Percentiles rank a stretch among this genome's conserved stretches.
Conservation (phyloP, 2,797 vertebrate genomes). For the Todus mexicanus region DNA sequence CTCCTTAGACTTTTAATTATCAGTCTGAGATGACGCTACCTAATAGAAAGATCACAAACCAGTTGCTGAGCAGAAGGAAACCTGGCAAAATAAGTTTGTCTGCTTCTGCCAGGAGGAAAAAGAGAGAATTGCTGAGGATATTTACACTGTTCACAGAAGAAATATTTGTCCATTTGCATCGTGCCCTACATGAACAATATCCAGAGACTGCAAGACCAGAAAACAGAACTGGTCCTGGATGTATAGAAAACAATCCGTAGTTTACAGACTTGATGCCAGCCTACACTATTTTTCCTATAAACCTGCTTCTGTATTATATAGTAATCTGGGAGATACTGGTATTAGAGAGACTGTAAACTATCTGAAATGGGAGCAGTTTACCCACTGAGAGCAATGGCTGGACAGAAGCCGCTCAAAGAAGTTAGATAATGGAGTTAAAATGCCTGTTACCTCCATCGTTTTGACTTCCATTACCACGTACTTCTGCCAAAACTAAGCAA, state of each 20-base stretch:
- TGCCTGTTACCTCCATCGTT: neutral
- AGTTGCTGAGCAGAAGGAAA: neutral
- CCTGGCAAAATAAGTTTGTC: neutral
- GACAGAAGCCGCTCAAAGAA: neutral
- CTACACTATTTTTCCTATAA: neutral
- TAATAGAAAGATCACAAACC: neutral
- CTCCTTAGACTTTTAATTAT: neutral
- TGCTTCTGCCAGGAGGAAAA: neutral
- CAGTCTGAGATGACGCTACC: neutral
- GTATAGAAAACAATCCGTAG: neutral
- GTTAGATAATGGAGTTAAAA: neutral
- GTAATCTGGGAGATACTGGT: neutral
- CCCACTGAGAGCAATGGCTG: neutral
- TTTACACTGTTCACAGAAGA: neutral
- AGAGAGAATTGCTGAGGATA: neutral
- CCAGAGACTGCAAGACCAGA: neutral
- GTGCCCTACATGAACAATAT: neutral
- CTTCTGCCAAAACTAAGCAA: neutral
- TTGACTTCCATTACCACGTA: neutral
- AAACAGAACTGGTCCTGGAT: neutral
- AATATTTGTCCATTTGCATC: neutral
- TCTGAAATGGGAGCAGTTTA: neutral
- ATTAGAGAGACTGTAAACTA: neutral
- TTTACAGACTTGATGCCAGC: fast-evolving
- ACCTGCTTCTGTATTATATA: neutral